Percentiles rank a stretch among this genome's conserved stretches.
phyloP scores from a whole-genome alignment of 2,888 invertebrate genomes.

The Masnerella sp. region DNA sequence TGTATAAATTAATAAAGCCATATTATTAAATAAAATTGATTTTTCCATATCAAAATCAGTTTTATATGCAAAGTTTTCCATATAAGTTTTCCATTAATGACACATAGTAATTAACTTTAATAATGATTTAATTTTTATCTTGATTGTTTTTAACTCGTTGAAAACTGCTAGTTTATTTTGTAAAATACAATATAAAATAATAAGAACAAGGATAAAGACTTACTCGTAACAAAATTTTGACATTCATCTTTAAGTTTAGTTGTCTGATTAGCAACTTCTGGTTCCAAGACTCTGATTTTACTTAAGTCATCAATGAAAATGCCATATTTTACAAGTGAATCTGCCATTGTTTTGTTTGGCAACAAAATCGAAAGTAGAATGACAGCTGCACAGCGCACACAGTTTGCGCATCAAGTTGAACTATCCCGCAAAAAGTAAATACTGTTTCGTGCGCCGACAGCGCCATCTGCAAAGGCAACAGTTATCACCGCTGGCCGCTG shows the following conservation, averaged over 20 bases:
- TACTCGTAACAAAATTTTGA: constrained; percentile 91
- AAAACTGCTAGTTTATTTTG: too few species aligned
- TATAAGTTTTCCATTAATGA: too few species aligned
- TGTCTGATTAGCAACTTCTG: constrained; percentile 87
- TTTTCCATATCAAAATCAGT: too few species aligned
- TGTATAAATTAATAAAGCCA: too few species aligned
- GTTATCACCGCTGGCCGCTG: too few species aligned
- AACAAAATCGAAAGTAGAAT: not conserved
- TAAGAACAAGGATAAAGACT: too few species aligned
- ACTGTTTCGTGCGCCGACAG: not conserved
- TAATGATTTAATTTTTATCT: too few species aligned
- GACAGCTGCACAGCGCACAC: not conserved
- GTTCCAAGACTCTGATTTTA: constrained; percentile 88
- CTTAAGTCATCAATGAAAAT: constrained; percentile 94
- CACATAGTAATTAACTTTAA: too few species aligned
- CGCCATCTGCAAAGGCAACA: constrained; percentile 7
- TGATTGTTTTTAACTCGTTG: too few species aligned
- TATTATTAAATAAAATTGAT: too few species aligned
- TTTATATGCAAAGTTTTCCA: too few species aligned
- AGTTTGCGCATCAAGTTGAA: not conserved
- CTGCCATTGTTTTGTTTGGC: constrained; percentile 81
- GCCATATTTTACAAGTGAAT: constrained; percentile 86
- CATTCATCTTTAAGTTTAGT: constrained; percentile 91
- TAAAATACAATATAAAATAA: too few species aligned
- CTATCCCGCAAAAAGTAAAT: constrained; percentile 3